Evolutionary conservation across 2,888 invertebrate species (phyloP).

Genomic region (Ceramica pisi): DNA sequence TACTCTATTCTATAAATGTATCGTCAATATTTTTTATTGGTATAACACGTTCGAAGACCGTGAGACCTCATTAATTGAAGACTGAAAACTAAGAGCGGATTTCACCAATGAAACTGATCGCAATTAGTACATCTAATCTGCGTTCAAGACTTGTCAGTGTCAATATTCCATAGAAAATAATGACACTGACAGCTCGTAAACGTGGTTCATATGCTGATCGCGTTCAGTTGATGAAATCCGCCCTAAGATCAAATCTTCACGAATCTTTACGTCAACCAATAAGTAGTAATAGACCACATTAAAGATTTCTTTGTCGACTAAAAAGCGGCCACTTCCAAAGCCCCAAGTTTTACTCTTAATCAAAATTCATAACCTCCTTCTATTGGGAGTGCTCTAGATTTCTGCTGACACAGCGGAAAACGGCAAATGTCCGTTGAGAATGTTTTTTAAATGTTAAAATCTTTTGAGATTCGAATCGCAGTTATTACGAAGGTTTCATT

Average conservation of each 20-base stretch:
- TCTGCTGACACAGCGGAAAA: conserved; percentile 32
- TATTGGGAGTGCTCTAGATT: conserved; percentile 43
- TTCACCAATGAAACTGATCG: too few relatives aligned
- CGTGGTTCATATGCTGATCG: too few relatives aligned
- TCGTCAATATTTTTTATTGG: too few relatives aligned
- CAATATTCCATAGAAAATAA: too few relatives aligned
- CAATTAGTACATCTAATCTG: too few relatives aligned
- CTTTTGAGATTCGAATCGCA: conserved; percentile 45
- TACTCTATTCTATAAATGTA: too few relatives aligned
- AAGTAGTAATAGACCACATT: not conserved
- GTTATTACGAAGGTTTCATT: not conserved
- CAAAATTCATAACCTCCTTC: conserved; percentile 50
- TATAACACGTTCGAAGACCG: not conserved
- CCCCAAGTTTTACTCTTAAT: conserved; percentile 34
- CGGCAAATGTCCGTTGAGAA: conserved; percentile 20
- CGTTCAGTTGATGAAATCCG: too few relatives aligned
- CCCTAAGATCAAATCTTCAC: not conserved
- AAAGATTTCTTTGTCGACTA: conserved; percentile 13
- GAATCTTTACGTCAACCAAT: not conserved
- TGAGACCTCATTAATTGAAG: not conserved
- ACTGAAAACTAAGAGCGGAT: too few relatives aligned
- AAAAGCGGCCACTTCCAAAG: conserved; percentile 1
- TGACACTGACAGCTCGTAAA: too few relatives aligned
- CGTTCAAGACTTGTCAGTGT: too few relatives aligned
- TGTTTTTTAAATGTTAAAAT: conserved; percentile 50